These are phyloP conservation scores for Ivindomyrus marchei DNA, from an alignment of 2,113 vertebrate genomes.

Conservation along the genomic window DNA sequence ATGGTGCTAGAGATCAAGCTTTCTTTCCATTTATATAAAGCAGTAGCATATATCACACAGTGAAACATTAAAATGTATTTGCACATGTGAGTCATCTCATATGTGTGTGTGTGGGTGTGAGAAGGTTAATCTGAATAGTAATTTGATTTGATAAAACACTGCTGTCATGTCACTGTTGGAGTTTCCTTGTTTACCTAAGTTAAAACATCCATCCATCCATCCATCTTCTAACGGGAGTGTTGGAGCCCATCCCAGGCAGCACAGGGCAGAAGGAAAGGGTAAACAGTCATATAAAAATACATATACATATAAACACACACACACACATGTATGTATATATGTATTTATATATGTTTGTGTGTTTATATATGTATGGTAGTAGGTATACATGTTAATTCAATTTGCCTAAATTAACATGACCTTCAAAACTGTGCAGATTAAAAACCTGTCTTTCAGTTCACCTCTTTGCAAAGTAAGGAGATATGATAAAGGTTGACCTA, in stretches of 20 bases:
- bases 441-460: neutral
- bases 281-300: neutral
- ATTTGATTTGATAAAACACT: neutral
- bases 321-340: too few relatives aligned
- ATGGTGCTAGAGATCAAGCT: neutral
- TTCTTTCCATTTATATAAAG: neutral
- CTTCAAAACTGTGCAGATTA: neutral
- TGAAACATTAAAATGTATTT: neutral
- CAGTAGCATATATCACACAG: neutral
- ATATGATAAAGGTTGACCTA: neutral
- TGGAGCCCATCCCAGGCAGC: neutral
- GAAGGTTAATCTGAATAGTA: too few relatives aligned
- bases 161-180: neutral
- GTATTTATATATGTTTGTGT: neutral
- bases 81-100: neutral
- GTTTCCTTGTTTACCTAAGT: neutral
- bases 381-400: neutral
- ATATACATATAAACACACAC: neutral
- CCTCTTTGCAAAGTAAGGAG: neutral
- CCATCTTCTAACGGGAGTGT: neutral
- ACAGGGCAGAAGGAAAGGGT: neutral
- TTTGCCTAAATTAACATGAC: neutral
- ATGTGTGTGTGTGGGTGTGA: too few relatives aligned
- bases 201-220: neutral
- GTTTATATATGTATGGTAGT: neutral